Conservation (phyloP, 2,113 vertebrate genomes). For the Varanus salvator region DNA sequence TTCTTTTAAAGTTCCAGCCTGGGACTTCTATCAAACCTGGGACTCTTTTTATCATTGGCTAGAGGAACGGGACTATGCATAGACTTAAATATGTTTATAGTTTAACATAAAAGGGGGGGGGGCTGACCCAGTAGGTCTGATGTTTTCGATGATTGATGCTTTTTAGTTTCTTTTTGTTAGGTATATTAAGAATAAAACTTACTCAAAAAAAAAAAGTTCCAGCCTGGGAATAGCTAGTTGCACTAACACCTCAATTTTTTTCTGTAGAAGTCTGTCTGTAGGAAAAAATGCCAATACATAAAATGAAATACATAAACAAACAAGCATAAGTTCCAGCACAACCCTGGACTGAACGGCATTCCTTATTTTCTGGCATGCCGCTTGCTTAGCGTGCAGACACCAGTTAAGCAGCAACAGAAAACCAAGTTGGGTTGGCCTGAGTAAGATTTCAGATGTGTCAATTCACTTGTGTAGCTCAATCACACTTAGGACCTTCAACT, state of each 20-base stretch:
- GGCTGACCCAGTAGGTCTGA: too few relatives aligned
- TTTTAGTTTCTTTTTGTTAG: too few relatives aligned
- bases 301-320: too few relatives aligned
- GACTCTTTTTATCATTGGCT: too few relatives aligned
- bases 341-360: not conserved
- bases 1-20: not conserved
- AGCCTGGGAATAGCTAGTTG: not conserved
- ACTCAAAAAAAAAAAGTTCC: not conserved
- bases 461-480: not conserved
- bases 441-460: not conserved
- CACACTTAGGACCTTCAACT: not conserved
- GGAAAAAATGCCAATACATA: not conserved
- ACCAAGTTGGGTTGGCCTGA: not conserved
- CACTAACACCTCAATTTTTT: not conserved
- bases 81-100: too few relatives aligned
- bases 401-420: not conserved
- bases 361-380: not conserved
- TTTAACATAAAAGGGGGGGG: too few relatives aligned
- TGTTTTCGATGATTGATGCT: too few relatives aligned
- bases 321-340: not conserved
- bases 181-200: too few relatives aligned
- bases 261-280: not conserved
- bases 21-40: too few relatives aligned
- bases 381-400: not conserved
- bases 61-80: too few relatives aligned